Percentiles rank a stretch among this genome's conserved stretches.
These are phyloP conservation scores for Oncorhynchus tshawytscha DNA, from an alignment of 2,113 vertebrate species.

Conservation along the genomic window DNA sequence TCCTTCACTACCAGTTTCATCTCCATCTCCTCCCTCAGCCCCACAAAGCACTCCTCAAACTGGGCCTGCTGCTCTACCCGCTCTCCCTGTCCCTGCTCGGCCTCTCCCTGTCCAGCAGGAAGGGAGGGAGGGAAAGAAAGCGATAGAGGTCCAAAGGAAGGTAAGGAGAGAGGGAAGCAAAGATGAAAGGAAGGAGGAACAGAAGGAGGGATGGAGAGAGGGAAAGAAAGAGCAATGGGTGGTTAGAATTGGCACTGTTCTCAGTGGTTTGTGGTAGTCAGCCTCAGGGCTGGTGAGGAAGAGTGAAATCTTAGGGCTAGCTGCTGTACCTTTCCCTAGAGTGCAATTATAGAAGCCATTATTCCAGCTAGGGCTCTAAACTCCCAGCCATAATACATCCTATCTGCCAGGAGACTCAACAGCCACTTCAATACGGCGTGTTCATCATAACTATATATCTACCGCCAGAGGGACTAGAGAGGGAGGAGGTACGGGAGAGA, in stretches of 20 bases:
- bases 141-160: slow-evolving; percentile 5
- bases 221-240: slow-evolving; percentile 17
- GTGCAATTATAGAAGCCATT: slow-evolving; percentile 72
- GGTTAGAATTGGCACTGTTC: slow-evolving; percentile 34
- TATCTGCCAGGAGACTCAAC: slow-evolving; percentile 10
- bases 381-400: slow-evolving; percentile 56
- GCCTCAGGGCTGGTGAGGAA: slow-evolving; percentile 31
- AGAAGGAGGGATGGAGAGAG: slow-evolving; percentile 13
- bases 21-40: slow-evolving; percentile 39
- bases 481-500: background rate
- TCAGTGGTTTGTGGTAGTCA: slow-evolving; percentile 22
- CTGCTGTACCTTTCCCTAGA: slow-evolving; percentile 53
- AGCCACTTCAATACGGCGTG: background rate
- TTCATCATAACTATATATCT: slow-evolving; percentile 43
- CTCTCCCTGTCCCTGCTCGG: slow-evolving; percentile 30
- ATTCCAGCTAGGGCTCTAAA: slow-evolving; percentile 47
- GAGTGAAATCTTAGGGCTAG: slow-evolving; percentile 18
- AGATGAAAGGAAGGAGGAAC: slow-evolving; percentile 16
- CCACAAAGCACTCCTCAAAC: slow-evolving; percentile 38
- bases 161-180: slow-evolving; percentile 3
- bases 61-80: slow-evolving; percentile 25
- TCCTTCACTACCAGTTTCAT: slow-evolving; percentile 24
- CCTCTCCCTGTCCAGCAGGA: slow-evolving; percentile 34
- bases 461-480: slow-evolving; percentile 35
- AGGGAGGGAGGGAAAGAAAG: slow-evolving; percentile 15